Percentiles rank a stretch among this genome's conserved stretches.
Conservation (phyloP, 2,797 vertebrate species). For the Anguilla marmorata region DNA sequence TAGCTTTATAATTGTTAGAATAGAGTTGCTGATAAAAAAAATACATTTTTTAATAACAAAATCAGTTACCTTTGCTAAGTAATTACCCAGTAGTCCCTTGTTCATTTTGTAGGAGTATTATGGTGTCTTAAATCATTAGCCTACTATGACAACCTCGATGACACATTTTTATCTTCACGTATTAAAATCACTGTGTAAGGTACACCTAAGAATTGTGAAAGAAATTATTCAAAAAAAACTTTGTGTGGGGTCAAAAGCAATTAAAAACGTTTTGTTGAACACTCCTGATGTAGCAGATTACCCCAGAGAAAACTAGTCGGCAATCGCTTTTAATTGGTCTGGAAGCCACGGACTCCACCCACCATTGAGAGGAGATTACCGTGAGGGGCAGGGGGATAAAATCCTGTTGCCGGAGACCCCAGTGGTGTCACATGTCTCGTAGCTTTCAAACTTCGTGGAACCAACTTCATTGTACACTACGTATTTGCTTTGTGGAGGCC, state of each 20-base stretch:
- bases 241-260: background rate
- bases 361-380: background rate
- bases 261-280: background rate
- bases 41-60: too few relatives aligned
- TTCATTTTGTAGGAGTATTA: background rate
- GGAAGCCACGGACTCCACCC: slow-evolving; percentile 28
- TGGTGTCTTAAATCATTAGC: background rate
- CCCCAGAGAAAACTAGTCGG: background rate
- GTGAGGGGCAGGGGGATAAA: slow-evolving; percentile 25
- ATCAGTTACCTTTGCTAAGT: background rate
- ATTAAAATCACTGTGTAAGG: background rate
- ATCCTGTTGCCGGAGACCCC: background rate
- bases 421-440: slow-evolving; percentile 13
- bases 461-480: background rate
- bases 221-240: background rate
- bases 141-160: too few relatives aligned
- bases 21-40: too few relatives aligned
- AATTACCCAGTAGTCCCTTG: background rate
- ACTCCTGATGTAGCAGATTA: background rate
- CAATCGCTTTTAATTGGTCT: slow-evolving; percentile 26
- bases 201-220: background rate
- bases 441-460: background rate
- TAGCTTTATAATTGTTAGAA: too few relatives aligned
- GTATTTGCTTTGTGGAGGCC: background rate
- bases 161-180: background rate